Evolutionary conservation across 2,888 invertebrate species (phyloP).

Genomic region (Monochamus alternatus): DNA sequence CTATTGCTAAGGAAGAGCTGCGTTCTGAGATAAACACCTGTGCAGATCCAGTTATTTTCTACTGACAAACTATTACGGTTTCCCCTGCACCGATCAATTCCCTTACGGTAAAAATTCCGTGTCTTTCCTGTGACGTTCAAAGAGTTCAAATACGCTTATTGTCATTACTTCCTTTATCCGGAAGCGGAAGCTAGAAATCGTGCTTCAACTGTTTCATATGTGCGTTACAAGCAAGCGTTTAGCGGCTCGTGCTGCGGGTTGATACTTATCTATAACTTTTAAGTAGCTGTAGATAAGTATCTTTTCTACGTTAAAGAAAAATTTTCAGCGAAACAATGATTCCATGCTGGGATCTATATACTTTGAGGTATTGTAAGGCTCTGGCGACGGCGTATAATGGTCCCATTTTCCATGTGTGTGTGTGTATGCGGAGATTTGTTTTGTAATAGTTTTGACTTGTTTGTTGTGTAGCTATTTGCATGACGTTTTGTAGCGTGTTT

Average conservation of each 20-base stretch:
- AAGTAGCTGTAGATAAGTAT: not conserved
- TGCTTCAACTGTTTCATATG: constrained; percentile 48
- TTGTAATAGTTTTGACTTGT: constrained; percentile 40
- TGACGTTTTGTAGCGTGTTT: constrained; percentile 45
- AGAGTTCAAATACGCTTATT: constrained; percentile 52
- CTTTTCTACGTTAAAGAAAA: not conserved
- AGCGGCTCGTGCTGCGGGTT: constrained; percentile 8
- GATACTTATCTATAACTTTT: not conserved
- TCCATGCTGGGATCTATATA: not conserved
- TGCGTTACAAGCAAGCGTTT: constrained; percentile 37
- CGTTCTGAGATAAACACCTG: not conserved
- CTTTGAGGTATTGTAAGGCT: constrained; percentile 15
- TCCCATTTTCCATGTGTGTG: constrained; percentile 49
- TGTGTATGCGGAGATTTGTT: constrained; percentile 50
- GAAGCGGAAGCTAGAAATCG: constrained; percentile 61
- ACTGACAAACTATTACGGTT: constrained; percentile 17
- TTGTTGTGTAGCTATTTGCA: constrained; percentile 49
- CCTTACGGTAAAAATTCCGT: constrained; percentile 30
- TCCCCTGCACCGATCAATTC: constrained; percentile 3
- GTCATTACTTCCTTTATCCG: constrained; percentile 64
- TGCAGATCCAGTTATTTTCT: not conserved
- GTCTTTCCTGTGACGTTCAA: constrained; percentile 28
- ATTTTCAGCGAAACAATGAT: not conserved
- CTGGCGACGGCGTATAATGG: constrained; percentile 33
- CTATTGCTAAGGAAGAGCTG: not conserved